Evolutionary conservation across 64 coral and sea anemone genomes (phyloP).

Genomic region (Anthopleura sola): DNA sequence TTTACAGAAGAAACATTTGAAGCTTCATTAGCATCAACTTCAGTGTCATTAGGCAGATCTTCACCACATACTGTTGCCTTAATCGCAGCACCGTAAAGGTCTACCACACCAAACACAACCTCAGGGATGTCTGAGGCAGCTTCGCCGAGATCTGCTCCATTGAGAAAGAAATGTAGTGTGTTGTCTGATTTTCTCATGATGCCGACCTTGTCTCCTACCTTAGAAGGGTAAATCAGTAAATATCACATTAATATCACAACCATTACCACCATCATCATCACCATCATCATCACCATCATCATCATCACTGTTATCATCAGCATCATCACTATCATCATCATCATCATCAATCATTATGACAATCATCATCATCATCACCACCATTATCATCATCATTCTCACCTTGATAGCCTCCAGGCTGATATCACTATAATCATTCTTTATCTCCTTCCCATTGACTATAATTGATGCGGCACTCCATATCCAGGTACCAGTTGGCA

Average conservation of each 20-base stretch:
- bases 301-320: neutral
- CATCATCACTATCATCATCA: neutral
- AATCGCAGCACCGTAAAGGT: slow-evolving; percentile 80
- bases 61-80: slow-evolving; percentile 46
- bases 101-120: slow-evolving; percentile 43
- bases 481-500: slow-evolving; percentile 89
- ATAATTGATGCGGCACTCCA: slow-evolving; percentile 75
- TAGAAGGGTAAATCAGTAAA: neutral
- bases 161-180: slow-evolving; percentile 64
- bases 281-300: slow-evolving; percentile 45
- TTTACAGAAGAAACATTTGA: slow-evolving; percentile 17
- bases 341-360: neutral
- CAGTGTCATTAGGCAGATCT: neutral
- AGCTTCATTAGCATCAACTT: neutral
- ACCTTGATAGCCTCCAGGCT: slow-evolving; percentile 80
- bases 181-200: slow-evolving; percentile 56
- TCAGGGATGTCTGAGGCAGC: slow-evolving; percentile 34
- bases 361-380: neutral
- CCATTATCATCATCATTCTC: neutral
- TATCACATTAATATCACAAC: slow-evolving; percentile 14
- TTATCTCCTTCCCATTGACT: slow-evolving; percentile 70
- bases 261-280: slow-evolving; percentile 28
- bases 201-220: slow-evolving; percentile 75
- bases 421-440: slow-evolving; percentile 58
- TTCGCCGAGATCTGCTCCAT: slow-evolving; percentile 43